Base-by-base conservation (phyloP, 2,113 vertebrate genomes). In the Gadus macrocephalus region DNA sequence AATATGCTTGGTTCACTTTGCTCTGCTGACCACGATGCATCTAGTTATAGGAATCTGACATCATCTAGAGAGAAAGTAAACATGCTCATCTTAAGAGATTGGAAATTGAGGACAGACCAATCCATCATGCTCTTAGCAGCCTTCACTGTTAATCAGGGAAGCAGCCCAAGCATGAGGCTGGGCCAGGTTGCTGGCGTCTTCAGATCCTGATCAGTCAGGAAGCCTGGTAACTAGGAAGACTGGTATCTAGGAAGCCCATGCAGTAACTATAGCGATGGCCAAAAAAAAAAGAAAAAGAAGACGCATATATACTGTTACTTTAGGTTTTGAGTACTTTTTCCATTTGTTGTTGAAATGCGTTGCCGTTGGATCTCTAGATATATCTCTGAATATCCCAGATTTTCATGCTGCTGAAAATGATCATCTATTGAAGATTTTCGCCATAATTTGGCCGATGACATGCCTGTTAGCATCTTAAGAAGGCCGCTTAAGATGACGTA, bases 131-230 rank as follows among this genome's bases (percentile, higher is more conserved):
- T 67, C 67, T 65, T 58, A 68, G 67, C 59, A 72, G 70, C 78
- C 67, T 66, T 83, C 76, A 79, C 38, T 53, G 74, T 71, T 85
- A 74, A 85, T 85, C 74, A 75, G 76, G 70, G 58, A 64, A 71
- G 67, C 64, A 79, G 69, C 16, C 74, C 72, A 78, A 73, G 76
- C 74, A 71, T 82, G 72, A 69, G 68, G 19, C 42, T 20, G 38
- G 56, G 22, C 74, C 22, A 12, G 15, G 49, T 62, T 3, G 62
- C 68, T 55, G 8, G 31, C 19, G 61, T 65, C 15, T 58, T 58
- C 55, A 58, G 16, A 58, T n/a, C 55, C 55, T 58, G 55, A 49
- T 49, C 42, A 49, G 42, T 49, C 42, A 49, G 42, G 55, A 58
- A 58, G 55, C n/a, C 55, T 17, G 55, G 55, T n/a, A 58, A 14